phyloP scores from a whole-genome alignment of 2,888 invertebrate genomes.

The Conus canariensis region DNA sequence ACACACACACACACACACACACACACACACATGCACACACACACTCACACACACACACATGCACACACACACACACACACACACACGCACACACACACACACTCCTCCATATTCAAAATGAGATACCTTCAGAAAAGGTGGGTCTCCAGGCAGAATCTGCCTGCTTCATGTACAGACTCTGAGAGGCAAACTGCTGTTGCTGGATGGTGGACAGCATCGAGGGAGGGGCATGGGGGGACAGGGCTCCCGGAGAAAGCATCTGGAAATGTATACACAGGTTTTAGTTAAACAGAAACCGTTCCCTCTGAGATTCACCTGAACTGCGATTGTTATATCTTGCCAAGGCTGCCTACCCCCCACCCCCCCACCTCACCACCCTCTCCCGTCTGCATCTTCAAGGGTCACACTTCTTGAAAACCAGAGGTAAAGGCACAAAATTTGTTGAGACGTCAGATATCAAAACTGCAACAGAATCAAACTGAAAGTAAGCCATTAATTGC shows the following conservation, averaged over 20 bases:
- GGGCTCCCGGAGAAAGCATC: constrained; percentile 59
- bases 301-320: too few species aligned
- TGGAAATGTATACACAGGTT: neutral
- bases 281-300: too few species aligned
- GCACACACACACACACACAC: neutral
- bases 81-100: constrained; percentile 16
- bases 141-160: constrained; percentile 72
- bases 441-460: too few species aligned
- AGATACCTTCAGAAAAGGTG: constrained; percentile 68
- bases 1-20: neutral
- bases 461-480: too few species aligned
- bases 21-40: neutral
- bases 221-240: constrained; percentile 72
- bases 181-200: constrained; percentile 70
- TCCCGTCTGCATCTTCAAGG: too few species aligned
- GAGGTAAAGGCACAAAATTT: too few species aligned
- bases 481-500: too few species aligned
- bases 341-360: too few species aligned
- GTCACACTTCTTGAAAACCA: too few species aligned
- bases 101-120: too few species aligned
- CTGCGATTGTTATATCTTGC: too few species aligned
- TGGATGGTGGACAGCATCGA: constrained; percentile 60
- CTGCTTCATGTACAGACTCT: constrained; percentile 71
- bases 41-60: neutral
- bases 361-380: too few species aligned